A percentile compares a stretch with the other conserved stretches of the same genome.
Evolutionary conservation across 2,888 invertebrate genomes (phyloP).

Genomic region (Eustalomyia histrio): DNA sequence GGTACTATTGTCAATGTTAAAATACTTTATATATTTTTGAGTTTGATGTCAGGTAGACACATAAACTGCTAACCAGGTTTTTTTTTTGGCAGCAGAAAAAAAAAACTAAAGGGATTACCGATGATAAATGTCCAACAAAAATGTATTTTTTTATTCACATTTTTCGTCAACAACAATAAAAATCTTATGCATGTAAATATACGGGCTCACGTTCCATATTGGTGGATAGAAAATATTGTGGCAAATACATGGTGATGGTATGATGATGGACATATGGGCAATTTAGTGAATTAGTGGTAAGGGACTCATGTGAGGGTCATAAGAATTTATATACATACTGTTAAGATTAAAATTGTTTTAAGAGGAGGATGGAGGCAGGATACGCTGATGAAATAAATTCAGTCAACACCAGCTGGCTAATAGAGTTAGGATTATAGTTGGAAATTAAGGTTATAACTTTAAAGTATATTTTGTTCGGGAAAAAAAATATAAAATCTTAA

Average conservation of each 20-base stretch:
- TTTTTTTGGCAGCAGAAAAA: neutral
- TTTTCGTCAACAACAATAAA: constrained; percentile 17
- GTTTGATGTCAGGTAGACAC: constrained; percentile 11
- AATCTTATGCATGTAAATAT: constrained; percentile 19
- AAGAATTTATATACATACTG: neutral
- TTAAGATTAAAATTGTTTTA: neutral
- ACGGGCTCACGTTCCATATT: constrained; percentile 24
- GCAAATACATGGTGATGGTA: constrained; percentile 1
- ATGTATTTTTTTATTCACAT: neutral
- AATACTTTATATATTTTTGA: neutral
- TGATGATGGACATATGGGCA: constrained; percentile 38
- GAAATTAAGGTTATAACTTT: too few relatives aligned
- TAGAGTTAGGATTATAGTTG: too few relatives aligned
- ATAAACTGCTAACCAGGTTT: constrained; percentile 18
- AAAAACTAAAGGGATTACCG: constrained; percentile 37
- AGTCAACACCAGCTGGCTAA: too few relatives aligned
- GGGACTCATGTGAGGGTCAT: constrained; percentile 8
- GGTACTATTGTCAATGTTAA: too few relatives aligned
- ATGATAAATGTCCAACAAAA: constrained; percentile 34
- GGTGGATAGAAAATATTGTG: neutral
- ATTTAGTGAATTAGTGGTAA: constrained; percentile 36
- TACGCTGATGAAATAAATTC: neutral
- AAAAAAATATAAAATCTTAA: neutral
- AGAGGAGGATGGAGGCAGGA: too few relatives aligned
- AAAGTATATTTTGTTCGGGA: too few relatives aligned